A percentile compares a stretch with the other conserved stretches of the same genome.
Conservation (phyloP, 1,140 invertebrate species). For the Brachionus calyciflorus region DNA sequence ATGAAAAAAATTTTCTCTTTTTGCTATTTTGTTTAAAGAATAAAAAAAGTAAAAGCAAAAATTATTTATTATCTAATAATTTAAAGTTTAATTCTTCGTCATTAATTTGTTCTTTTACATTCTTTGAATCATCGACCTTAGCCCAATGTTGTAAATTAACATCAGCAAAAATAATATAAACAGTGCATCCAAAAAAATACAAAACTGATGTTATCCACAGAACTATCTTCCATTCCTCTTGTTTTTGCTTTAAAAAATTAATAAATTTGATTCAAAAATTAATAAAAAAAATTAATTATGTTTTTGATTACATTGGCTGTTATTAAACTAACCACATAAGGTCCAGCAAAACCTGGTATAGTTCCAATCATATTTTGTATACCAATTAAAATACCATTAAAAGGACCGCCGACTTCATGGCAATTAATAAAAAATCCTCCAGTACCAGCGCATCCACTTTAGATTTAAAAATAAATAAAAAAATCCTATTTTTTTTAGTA, state of each 20-base stretch:
- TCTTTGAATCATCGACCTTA: not conserved
- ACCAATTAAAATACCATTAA: conserved; percentile 28
- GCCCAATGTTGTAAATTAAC: conserved; percentile 26
- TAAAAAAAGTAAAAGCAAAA: too few species aligned
- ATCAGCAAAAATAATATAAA: conserved; percentile 29
- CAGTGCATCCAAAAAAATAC: conserved; percentile 16
- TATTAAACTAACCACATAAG: conserved; percentile 12
- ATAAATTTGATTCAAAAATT: not conserved
- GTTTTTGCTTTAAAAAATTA: conserved; percentile 17
- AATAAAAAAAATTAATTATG: not conserved
- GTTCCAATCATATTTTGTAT: conserved; percentile 42
- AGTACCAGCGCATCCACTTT: conserved; percentile 8
- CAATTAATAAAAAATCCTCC: conserved; percentile 20
- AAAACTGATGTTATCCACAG: conserved; percentile 31
- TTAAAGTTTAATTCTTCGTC: too few species aligned
- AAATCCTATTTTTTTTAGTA: not conserved
- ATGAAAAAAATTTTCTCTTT: too few species aligned
- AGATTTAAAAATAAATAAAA: not conserved
- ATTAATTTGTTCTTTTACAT: not conserved
- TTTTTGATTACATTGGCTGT: conserved; percentile 13
- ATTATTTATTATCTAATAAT: too few species aligned
- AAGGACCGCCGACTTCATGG: conserved; percentile 33
- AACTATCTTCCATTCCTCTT: conserved; percentile 31
- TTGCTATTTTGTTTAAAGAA: too few species aligned
- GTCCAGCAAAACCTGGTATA: conserved; percentile 13